Percentiles rank a stretch among this genome's conserved stretches.
These are phyloP conservation scores for Diplodus sargus DNA, from an alignment of 2,797 vertebrate species.

Conservation along the genomic window DNA sequence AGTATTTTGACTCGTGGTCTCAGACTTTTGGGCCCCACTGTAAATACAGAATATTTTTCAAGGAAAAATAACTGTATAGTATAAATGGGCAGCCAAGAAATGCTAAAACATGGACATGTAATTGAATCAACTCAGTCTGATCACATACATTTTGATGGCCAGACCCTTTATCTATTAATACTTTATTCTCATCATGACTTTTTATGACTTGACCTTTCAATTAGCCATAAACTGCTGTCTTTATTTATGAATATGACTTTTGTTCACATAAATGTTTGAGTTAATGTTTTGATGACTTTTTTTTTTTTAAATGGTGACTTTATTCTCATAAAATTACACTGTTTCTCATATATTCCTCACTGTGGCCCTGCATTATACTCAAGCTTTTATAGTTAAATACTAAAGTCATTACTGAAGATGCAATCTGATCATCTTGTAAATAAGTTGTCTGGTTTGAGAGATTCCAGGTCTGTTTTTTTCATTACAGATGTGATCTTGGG, in stretches of 20 bases:
- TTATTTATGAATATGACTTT: not conserved
- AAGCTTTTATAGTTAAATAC: not conserved
- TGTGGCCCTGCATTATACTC: not conserved
- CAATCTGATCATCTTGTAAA: not conserved
- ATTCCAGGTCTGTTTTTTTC: not conserved
- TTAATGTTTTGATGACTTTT: not conserved
- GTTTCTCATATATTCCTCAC: not conserved
- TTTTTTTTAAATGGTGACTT: not conserved
- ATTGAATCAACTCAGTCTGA: not conserved
- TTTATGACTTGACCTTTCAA: not conserved
- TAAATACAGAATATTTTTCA: not conserved
- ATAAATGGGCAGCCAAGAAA: not conserved
- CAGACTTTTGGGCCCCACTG: too few relatives aligned
- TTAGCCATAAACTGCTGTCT: not conserved
- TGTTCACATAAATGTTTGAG: too few relatives aligned
- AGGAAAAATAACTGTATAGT: not conserved
- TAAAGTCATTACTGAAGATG: not conserved
- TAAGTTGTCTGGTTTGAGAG: not conserved
- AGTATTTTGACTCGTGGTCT: too few relatives aligned
- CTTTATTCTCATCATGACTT: not conserved
- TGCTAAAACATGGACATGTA: not conserved
- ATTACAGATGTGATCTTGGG: not conserved
- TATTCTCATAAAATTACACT: not conserved
- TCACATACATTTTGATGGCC: not conserved
- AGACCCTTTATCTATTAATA: not conserved